A percentile compares a stretch with the other conserved stretches of the same genome.
Evolutionary conservation across 2,888 invertebrate genomes (phyloP).

Genomic region (Diarsia mendica): DNA sequence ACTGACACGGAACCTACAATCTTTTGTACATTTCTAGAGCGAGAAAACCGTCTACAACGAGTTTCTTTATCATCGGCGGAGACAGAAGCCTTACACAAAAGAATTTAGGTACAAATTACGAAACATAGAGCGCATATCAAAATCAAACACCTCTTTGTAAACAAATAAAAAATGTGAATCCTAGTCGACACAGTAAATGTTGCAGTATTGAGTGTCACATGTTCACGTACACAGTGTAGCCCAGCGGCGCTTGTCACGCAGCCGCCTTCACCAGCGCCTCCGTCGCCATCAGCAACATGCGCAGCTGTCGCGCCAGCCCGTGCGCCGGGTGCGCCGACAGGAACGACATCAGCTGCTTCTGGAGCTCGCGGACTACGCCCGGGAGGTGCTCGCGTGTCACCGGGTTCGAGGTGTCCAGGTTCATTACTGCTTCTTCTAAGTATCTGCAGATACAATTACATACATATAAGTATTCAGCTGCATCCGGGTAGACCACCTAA

Average conservation of each 20-base stretch:
- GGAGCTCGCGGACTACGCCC: slow-evolving; percentile 93
- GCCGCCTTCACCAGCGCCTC: slow-evolving; percentile 87
- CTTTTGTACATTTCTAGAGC: background rate
- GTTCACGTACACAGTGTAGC: background rate
- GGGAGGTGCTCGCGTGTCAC: slow-evolving; percentile 96
- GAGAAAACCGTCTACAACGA: background rate
- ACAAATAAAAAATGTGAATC: too few relatives aligned
- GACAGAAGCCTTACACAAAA: background rate
- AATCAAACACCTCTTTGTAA: too few relatives aligned
- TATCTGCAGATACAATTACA: slow-evolving; percentile 90
- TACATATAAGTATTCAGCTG: too few relatives aligned
- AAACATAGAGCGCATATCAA: too few relatives aligned
- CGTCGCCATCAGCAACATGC: slow-evolving; percentile 93
- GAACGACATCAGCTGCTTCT: slow-evolving; percentile 93
- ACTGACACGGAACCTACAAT: background rate
- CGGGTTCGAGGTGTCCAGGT: slow-evolving; percentile 93
- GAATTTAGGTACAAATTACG: background rate
- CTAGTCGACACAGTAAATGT: slow-evolving; percentile 13
- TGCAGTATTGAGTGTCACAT: too few relatives aligned
- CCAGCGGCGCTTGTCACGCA: slow-evolving; percentile 70
- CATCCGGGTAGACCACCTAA: too few relatives aligned
- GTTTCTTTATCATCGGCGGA: background rate
- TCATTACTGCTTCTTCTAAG: slow-evolving; percentile 96
- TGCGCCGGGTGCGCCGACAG: slow-evolving; percentile 92
- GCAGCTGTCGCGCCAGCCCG: slow-evolving; percentile 91